Base-by-base conservation (phyloP, 2,113 vertebrate species). In the Paralichthys olivaceus region DNA sequence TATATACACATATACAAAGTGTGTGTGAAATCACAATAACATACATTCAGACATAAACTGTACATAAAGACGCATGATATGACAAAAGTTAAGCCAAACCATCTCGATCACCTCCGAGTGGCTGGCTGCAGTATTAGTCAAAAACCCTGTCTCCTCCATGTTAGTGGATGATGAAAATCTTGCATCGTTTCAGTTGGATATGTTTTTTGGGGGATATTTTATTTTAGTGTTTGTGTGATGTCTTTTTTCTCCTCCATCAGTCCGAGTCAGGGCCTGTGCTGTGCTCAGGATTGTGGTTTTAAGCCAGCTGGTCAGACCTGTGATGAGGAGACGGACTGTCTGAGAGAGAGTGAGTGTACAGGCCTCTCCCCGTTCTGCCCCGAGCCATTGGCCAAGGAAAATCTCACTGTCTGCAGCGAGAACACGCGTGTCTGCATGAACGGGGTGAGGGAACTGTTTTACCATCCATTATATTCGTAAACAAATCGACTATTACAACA, bases 261-360 rank as follows among this genome's bases (percentile, higher is more conserved):
- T 80, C 95, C 94, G 1, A 96, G 94, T 68, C 94, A 95, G 85
- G 96, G 96, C 47, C 75, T 91, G 23, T 96, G 95, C 82, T 96
- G 95, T 68, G 69, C 73, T 59, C 81, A 82, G 15, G 20, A 65
- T 1, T 96, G 96, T 70, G 56, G 23, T 23, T 92, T 94, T 17
- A 94, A 93, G 72, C 49, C 75, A 0, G 20, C 4, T 0, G 86
- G 83, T 7, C 60, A 84, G 43, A 69, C 4, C 45, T 96, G 96
- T 62, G 81, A 93, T 1, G 87, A 91, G 3, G 94, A 94, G 63
- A 92, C 93, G 0, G 95, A 95, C 55, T 96, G 96, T 56, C 89
- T 85, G 55, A 77, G 68, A 32, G 79, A 83, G 23, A 92, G 87
- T 7, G 5, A 54, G 51, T 96, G 95, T 77, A 86, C 93, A 1